phyloP scores from a whole-genome alignment of 2,113 vertebrate species.

The Rallus limicola region DNA sequence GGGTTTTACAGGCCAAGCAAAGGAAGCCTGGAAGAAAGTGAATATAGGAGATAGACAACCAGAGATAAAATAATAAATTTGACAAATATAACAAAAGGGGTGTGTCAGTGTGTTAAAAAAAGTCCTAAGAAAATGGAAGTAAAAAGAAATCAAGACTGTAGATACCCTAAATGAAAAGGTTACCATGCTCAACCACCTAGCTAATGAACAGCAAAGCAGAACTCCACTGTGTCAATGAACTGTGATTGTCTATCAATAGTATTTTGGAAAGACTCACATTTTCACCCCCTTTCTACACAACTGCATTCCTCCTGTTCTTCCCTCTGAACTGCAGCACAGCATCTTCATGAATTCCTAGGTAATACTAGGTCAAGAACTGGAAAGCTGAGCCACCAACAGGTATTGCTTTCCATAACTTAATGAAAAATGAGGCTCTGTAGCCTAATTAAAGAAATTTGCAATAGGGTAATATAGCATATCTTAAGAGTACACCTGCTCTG shows the following conservation, averaged over 20 bases:
- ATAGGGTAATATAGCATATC: neutral
- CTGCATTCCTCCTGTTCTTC: neutral
- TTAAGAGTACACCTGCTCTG: neutral
- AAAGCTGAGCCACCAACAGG: neutral
- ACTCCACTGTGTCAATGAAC: neutral
- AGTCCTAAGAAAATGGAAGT: neutral
- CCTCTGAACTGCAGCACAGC: neutral
- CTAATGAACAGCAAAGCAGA: neutral
- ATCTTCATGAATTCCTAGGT: neutral
- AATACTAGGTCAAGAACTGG: neutral
- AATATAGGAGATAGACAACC: neutral
- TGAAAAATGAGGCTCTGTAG: neutral
- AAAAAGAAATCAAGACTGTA: neutral
- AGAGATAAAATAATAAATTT: neutral
- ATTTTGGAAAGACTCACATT: neutral
- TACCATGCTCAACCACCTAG: neutral
- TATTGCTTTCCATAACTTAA: neutral
- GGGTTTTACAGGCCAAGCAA: neutral
- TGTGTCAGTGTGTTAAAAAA: neutral
- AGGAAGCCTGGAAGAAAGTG: neutral
- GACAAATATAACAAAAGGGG: neutral
- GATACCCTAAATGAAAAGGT: neutral
- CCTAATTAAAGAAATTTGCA: slow-evolving; percentile 1
- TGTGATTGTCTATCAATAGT: neutral
- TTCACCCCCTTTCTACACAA: neutral